Evolutionary conservation across 2,113 vertebrate species (phyloP).

Genomic region (Platycercus adscitus): DNA sequence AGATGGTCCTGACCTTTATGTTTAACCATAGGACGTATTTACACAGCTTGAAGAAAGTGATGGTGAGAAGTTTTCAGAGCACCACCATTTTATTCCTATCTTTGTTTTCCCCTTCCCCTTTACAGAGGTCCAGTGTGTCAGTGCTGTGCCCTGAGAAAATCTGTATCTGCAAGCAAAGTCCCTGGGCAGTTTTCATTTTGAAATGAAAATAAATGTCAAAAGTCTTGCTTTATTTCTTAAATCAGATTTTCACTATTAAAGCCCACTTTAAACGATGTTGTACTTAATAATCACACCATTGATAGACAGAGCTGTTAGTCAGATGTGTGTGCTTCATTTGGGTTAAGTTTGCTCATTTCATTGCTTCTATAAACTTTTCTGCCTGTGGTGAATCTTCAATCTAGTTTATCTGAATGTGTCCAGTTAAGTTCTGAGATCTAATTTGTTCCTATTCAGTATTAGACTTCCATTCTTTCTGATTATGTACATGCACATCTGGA

Average conservation of each 20-base stretch:
- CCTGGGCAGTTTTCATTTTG: background rate
- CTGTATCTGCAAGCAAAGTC: background rate
- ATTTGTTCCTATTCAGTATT: background rate
- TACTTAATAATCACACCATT: background rate
- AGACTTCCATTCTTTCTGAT: background rate
- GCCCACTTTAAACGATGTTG: background rate
- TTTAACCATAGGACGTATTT: background rate
- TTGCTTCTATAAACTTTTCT: constrained; percentile 1
- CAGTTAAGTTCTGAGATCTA: background rate
- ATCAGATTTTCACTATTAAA: background rate
- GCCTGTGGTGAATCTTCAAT: background rate
- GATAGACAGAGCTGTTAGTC: background rate
- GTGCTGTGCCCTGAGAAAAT: background rate
- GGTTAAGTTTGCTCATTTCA: background rate
- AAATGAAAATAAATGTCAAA: background rate
- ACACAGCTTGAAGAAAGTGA: background rate
- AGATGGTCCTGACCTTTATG: background rate
- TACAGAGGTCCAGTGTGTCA: background rate
- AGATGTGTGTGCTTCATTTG: background rate
- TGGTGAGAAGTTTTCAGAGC: background rate
- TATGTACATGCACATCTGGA: background rate
- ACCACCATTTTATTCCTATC: background rate
- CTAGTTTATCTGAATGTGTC: background rate
- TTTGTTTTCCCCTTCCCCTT: background rate
- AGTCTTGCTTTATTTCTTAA: background rate